These are phyloP conservation scores for Tanytarsus gracilentus DNA, from an alignment of 2,888 invertebrate genomes.

Conservation along the genomic window DNA sequence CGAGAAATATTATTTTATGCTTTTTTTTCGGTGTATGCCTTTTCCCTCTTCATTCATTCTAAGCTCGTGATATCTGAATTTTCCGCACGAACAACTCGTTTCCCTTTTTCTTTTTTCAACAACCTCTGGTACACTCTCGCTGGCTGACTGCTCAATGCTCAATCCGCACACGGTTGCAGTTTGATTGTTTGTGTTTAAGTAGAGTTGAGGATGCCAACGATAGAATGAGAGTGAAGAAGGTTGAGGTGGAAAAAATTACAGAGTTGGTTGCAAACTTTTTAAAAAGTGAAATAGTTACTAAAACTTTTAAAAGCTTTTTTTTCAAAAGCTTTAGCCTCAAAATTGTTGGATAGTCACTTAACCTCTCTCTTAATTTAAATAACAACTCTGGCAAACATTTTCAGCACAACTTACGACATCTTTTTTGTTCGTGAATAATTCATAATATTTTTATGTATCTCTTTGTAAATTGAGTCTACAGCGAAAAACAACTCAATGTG, in stretches of 20 bases:
- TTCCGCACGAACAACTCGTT: conserved; percentile 4
- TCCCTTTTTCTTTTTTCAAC: neutral
- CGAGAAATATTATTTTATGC: conserved; percentile 33
- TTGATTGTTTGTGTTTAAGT: neutral
- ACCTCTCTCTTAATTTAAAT: too few relatives aligned
- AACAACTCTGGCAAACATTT: too few relatives aligned
- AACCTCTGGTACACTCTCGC: neutral
- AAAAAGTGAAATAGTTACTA: too few relatives aligned
- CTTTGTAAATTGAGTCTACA: neutral
- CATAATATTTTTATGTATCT: conserved; percentile 3
- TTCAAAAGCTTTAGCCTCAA: too few relatives aligned
- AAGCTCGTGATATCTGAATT: conserved; percentile 18
- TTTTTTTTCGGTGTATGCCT: neutral
- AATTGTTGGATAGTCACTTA: too few relatives aligned
- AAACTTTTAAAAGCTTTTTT: too few relatives aligned
- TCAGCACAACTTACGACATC: too few relatives aligned
- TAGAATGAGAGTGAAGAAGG: too few relatives aligned
- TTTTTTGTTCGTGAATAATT: too few relatives aligned
- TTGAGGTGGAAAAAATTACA: too few relatives aligned
- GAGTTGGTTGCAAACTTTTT: too few relatives aligned
- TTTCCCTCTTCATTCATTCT: neutral
- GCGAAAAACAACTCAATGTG: neutral
- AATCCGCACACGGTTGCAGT: neutral
- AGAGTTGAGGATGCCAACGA: too few relatives aligned
- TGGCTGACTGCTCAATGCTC: neutral